Conservation (phyloP, 2,888 invertebrate genomes). For the Nomada goodeniana region DNA sequence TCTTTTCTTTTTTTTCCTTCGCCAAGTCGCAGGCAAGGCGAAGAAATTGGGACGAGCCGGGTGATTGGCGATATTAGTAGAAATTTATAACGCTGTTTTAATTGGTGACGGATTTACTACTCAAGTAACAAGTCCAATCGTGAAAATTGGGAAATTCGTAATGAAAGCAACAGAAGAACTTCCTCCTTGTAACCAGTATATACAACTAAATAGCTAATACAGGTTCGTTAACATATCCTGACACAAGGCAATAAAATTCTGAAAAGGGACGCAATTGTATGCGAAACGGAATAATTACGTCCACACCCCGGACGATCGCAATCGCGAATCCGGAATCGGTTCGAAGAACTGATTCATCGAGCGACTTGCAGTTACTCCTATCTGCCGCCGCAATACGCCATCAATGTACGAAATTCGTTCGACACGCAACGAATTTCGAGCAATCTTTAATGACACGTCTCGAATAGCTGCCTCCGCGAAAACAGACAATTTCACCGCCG, state of each 20-base stretch:
- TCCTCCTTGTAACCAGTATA: too few species aligned
- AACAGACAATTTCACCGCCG: conserved; percentile 49
- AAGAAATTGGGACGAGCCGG: conserved; percentile 20
- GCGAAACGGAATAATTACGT: conserved; percentile 56
- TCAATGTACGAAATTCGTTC: conserved; percentile 51
- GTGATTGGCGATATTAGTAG: background rate
- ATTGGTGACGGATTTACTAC: too few species aligned
- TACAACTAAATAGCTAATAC: too few species aligned
- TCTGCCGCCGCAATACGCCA: conserved; percentile 32
- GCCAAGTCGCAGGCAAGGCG: background rate
- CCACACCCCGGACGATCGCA: conserved; percentile 49
- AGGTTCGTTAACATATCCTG: too few species aligned
- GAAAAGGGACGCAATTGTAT: background rate
- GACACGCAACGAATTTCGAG: conserved; percentile 69
- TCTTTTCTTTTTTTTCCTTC: background rate
- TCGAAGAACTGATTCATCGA: conserved; percentile 67
- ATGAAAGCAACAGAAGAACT: too few species aligned
- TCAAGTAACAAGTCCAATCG: too few species aligned
- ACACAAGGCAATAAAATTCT: background rate
- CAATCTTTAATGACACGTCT: conserved; percentile 70
- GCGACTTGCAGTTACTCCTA: conserved; percentile 58
- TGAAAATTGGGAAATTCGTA: too few species aligned
- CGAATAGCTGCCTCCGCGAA: conserved; percentile 19
- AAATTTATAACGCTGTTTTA: background rate
- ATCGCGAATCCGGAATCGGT: conserved; percentile 46